Evolutionary conservation across 2,113 vertebrate species (phyloP).

Genomic region (Anolis carolinensis): DNA sequence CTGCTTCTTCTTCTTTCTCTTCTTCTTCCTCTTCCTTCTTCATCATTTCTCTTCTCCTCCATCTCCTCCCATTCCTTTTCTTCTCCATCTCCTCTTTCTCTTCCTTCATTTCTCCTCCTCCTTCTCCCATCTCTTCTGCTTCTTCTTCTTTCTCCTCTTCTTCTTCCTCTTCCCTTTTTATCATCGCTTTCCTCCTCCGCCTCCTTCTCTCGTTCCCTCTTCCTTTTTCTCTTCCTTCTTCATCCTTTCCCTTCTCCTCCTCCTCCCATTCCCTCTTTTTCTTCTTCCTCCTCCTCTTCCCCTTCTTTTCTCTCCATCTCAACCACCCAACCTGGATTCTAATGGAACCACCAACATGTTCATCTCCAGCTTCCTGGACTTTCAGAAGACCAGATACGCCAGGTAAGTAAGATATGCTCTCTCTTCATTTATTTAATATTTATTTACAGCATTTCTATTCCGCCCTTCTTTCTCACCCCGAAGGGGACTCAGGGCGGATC

Average conservation of each 20-base stretch:
- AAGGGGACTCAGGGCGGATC: no score
- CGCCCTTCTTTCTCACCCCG: no score
- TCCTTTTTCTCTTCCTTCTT: background rate
- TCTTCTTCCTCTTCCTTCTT: no score
- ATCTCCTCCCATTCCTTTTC: no score
- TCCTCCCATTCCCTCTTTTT: background rate
- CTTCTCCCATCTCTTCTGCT: no score
- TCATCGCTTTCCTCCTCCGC: no score
- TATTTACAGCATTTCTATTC: no score
- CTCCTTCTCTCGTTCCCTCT: background rate
- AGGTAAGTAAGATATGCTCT: constrained; percentile 80
- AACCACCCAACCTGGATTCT: background rate
- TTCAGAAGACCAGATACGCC: constrained; percentile 88
- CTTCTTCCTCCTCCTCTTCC: background rate
- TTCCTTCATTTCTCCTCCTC: no score
- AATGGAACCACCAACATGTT: constrained; percentile 64
- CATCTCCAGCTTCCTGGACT: constrained; percentile 80
- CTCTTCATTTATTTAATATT: no score
- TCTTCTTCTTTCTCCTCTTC: accelerated
- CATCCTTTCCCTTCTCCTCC: background rate
- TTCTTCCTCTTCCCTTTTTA: background rate
- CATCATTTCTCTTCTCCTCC: no score
- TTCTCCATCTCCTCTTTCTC: no score
- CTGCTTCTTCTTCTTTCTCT: no score
- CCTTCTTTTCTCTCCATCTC: background rate